These are phyloP conservation scores for Anoura caudifer DNA, from an alignment of 2,113 vertebrate genomes.

Conservation along the genomic window DNA sequence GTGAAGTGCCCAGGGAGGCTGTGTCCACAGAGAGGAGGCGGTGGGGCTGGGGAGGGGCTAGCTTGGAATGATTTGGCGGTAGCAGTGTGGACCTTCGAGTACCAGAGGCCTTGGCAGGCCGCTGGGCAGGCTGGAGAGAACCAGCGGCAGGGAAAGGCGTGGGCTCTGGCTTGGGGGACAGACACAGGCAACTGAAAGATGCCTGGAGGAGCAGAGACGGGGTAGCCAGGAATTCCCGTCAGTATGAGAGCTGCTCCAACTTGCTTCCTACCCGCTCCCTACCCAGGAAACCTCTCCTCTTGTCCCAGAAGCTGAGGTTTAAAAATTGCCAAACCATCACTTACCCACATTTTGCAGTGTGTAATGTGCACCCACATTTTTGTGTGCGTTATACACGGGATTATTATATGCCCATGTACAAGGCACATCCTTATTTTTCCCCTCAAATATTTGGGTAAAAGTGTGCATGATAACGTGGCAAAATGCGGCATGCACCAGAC, in stretches of 20 bases:
- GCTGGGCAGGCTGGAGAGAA: background rate
- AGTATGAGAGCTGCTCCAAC: no score
- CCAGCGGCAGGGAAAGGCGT: rapidly evolving
- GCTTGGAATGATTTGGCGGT: background rate
- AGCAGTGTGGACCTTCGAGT: background rate
- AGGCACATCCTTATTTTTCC: no score
- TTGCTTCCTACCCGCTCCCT: no score
- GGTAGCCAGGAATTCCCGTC: background rate
- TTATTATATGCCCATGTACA: no score
- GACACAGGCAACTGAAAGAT: background rate
- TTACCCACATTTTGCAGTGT: background rate
- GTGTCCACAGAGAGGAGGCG: rapidly evolving
- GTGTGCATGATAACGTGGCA: no score
- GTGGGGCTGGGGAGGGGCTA: background rate
- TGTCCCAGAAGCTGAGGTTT: background rate
- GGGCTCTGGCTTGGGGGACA: background rate
- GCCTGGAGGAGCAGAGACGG: rapidly evolving
- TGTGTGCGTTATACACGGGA: no score
- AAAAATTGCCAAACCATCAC: background rate
- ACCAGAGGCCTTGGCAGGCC: rapidly evolving
- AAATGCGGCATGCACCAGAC: no score
- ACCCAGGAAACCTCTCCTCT: background rate
- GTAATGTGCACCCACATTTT: no score
- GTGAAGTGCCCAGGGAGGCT: background rate
- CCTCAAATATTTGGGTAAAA: no score